Evolutionary conservation across 1,140 invertebrate genomes (phyloP).

Genomic region (Globodera rostochiensis): DNA sequence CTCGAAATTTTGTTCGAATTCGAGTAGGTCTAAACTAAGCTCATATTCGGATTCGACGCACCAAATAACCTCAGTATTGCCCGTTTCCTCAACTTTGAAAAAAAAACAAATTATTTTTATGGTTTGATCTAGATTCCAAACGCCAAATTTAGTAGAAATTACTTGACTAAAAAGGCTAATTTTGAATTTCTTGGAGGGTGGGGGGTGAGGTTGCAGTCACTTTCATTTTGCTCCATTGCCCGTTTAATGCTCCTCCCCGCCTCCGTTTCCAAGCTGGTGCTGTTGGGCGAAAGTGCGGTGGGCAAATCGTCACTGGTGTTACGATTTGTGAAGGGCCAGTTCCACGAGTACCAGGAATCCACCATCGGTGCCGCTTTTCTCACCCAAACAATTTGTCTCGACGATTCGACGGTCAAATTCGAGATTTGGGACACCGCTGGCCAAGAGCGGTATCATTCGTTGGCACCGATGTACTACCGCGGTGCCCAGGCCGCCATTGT

Average conservation of each 20-base stretch:
- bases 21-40: no score
- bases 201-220: background rate
- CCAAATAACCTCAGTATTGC: no score
- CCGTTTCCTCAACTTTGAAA: no score
- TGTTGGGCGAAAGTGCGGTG: constrained; percentile 97
- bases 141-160: no score
- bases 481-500: constrained; percentile 92
- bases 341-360: constrained; percentile 99
- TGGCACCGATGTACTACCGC: constrained; percentile 98
- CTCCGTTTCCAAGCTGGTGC: constrained; percentile 79
- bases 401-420: constrained; percentile 98
- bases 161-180: no score
- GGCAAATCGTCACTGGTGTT: constrained; percentile 94
- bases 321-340: constrained; percentile 99
- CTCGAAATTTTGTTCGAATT: no score
- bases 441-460: constrained; percentile 81
- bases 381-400: constrained; percentile 85
- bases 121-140: no score
- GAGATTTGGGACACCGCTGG: constrained; percentile 88
- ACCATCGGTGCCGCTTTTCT: constrained; percentile 99
- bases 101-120: no score
- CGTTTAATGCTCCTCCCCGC: background rate
- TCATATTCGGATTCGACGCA: no score
- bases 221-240: no score
- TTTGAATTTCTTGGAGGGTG: background rate